Evolutionary conservation across 2,113 vertebrate genomes (phyloP), one percentile per base, ranked within the genome.

Genomic region (Pseudonaja textilis): DNA sequence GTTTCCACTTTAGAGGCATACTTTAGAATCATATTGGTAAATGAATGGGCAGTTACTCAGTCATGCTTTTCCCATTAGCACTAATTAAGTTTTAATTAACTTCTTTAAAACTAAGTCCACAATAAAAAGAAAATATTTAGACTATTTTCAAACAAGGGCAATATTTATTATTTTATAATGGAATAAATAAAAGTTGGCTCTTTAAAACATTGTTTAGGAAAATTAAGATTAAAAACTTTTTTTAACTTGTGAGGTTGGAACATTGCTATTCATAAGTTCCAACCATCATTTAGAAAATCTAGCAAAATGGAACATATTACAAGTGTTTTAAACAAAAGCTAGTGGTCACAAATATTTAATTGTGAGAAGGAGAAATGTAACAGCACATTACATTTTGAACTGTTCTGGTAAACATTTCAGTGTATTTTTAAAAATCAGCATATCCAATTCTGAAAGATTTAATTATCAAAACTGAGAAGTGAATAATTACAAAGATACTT

Each of bases 31-130:
- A 55, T 92, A 52, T 92, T 94, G 89, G 54, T 92, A 92, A 64
- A 93, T 95, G 91, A 34, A 34, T 94, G 85, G 69, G 39, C 74
- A 94, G 55, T n/a, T 88, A 87, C 95, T 90, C 95, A 91, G 85
- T 91, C 69, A 59, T 89, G 23, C 91, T 2, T 34, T 95, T 95
- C 90, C 87, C 12, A 52, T 93, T 94, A 93, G 74, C 85, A 95
- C n/a, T 94, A 81, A 92, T 69, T 92, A 93, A 81, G 5, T 86
- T 90, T 81, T 91, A 25, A 93, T 95, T 61, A 90, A 69, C 7
- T 90, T 90, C 26, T 90, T 90, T 90, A 69, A 90, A 90, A 90
- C 59, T 47, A 89, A 47, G 56, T 42, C 59, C 23, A 89, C 42
- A 14, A 89, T 89, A 89, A 89, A 89, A 25, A 45, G 26, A 69